Conservation (phyloP, 1,140 invertebrate genomes). For the Lepidostoma basale region DNA sequence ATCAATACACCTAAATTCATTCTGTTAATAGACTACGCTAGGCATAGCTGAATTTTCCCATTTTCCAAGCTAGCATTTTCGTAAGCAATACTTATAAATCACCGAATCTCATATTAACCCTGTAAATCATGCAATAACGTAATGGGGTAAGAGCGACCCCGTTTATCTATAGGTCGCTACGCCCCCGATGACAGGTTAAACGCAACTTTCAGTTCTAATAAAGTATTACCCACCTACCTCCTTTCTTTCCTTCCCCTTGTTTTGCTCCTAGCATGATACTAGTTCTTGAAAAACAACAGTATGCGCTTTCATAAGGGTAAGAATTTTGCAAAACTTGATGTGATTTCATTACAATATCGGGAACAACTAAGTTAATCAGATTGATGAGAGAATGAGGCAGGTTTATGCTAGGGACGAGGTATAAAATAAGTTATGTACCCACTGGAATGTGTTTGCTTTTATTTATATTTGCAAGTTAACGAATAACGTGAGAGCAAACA, state of each 20-base stretch:
- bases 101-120: conserved; percentile 28
- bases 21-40: conserved; percentile 10
- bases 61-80: conserved; percentile 8
- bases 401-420: too few species aligned
- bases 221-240: conserved; percentile 19
- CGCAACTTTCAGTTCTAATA: conserved; percentile 23
- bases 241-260: neutral
- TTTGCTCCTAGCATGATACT: neutral
- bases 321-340: too few species aligned
- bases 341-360: too few species aligned
- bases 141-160: conserved; percentile 26
- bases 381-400: too few species aligned
- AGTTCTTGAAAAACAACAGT: too few species aligned
- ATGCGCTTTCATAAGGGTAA: too few species aligned
- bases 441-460: too few species aligned
- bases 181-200: conserved; percentile 28
- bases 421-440: too few species aligned
- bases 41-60: neutral
- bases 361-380: too few species aligned
- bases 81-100: conserved; percentile 34
- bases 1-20: neutral
- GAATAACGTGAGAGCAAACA: too few species aligned
- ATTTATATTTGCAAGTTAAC: too few species aligned
- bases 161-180: conserved; percentile 9
- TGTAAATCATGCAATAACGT: conserved; percentile 31